Base-by-base conservation (phyloP, 2,113 vertebrate genomes). In the Pedetes capensis region DNA sequence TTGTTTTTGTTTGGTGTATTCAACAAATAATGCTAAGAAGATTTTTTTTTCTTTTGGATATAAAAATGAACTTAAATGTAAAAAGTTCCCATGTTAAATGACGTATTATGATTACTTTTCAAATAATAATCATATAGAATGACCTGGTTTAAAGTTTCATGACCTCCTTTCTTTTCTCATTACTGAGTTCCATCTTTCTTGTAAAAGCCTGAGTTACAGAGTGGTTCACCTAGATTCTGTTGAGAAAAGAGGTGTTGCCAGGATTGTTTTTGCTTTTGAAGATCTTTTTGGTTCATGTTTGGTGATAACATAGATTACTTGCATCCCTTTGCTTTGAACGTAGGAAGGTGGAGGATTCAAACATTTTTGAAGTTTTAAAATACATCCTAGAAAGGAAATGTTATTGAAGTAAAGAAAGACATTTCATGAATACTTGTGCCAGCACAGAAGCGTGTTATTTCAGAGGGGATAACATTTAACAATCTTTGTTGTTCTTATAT, bases 241-340 rank as follows among this genome's bases (percentile, higher is more conserved):
- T 86, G 53, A 71, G 27, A 82, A 37, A 94, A 59, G 42, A 78
- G 14, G 0, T 90, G 22, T 49, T 23, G 53, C 69, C 34, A 75
- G n/a, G 12, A 27, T 78, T 76, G 22, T 23, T 92, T 72, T 71
- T 87, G 17, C 12, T 80, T 94, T 95, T 88, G 59, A 84, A 71
- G 47, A 89, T 53, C 42, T 80, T 94, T n/a, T 80, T 55, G n/a
- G 32, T 23, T 81, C 37, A 66, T 20, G 5, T 29, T 90, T 83
- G 51, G n/a, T 12, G 39, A 63, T 69, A n/a, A 4, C 55, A 74
- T 49, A 82, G n/a, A 57, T 91, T 71, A 76, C 13, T 57, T 18
- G 1, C 10, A 51, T 20, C 12, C n/a, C 64, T 1, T 84, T 93
- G 42, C 32, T 93, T 93, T 97, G 63, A 20, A 66, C 76, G 23